phyloP scores from a whole-genome alignment of 2,113 vertebrate species.

The Corydoras sp. region DNA sequence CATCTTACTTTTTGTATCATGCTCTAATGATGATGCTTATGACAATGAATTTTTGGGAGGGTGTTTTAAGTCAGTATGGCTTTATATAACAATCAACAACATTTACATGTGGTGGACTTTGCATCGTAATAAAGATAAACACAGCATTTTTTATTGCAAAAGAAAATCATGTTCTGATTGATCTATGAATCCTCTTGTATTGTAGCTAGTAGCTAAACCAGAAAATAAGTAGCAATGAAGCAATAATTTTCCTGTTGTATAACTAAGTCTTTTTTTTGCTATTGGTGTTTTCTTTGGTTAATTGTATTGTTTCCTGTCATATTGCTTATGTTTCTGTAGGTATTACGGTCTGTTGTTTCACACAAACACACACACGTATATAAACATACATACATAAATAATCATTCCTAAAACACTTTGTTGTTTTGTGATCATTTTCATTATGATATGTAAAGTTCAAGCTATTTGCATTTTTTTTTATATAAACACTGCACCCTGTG shows the following conservation, averaged over 20 bases:
- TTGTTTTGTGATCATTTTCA: slow-evolving; percentile 49
- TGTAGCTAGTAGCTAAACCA: slow-evolving; percentile 66
- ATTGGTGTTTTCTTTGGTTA: slow-evolving; percentile 63
- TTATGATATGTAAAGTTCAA: neutral
- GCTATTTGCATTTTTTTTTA: neutral
- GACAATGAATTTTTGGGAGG: slow-evolving; percentile 16
- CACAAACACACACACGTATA: slow-evolving; percentile 63
- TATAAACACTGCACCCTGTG: neutral
- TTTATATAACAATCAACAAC: slow-evolving; percentile 17
- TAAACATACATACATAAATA: slow-evolving; percentile 61
- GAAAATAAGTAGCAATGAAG: slow-evolving; percentile 72
- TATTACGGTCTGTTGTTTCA: slow-evolving; percentile 71
- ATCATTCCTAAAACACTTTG: slow-evolving; percentile 64
- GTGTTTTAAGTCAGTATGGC: slow-evolving; percentile 50
- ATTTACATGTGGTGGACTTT: slow-evolving; percentile 34
- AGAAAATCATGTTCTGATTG: slow-evolving; percentile 52
- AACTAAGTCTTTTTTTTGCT: slow-evolving; percentile 59
- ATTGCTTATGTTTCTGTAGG: slow-evolving; percentile 71
- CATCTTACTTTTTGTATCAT: neutral
- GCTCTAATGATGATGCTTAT: slow-evolving; percentile 4
- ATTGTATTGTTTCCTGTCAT: slow-evolving; percentile 63
- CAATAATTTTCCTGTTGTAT: slow-evolving; percentile 72
- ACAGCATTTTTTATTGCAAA: slow-evolving; percentile 54
- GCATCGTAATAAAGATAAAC: slow-evolving; percentile 61
- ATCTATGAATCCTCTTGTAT: slow-evolving; percentile 67